Evolutionary conservation across 2,797 vertebrate genomes (phyloP).

Genomic region (Dicrostonyx torquatus): DNA sequence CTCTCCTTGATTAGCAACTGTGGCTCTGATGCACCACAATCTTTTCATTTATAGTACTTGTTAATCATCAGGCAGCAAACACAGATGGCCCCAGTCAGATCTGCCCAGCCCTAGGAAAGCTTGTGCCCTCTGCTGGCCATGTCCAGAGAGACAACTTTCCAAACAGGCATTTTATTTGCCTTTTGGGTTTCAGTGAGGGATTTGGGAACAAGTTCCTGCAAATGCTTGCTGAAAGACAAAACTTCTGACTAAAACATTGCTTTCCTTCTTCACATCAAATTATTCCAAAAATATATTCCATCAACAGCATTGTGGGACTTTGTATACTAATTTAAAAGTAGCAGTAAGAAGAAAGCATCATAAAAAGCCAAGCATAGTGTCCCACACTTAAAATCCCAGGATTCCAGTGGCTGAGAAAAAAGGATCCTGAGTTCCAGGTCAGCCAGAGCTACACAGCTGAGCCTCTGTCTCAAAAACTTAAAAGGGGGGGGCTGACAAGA

Average conservation of each 20-base stretch:
- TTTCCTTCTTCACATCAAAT: slow-evolving; percentile 31
- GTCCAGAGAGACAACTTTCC: not conserved
- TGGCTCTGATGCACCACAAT: slow-evolving; percentile 47
- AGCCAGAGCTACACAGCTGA: not conserved
- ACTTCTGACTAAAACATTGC: slow-evolving; percentile 34
- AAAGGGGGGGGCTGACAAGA: not conserved
- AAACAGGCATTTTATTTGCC: slow-evolving; percentile 5
- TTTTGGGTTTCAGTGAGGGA: not conserved
- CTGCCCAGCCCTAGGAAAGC: slow-evolving; percentile 55
- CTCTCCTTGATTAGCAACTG: slow-evolving; percentile 44
- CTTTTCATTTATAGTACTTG: slow-evolving; percentile 61
- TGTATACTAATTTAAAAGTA: not conserved
- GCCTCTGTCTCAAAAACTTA: not conserved
- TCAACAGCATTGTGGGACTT: not conserved
- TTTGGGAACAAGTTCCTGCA: slow-evolving; percentile 32
- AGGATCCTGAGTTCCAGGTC: not conserved
- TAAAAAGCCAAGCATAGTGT: not conserved
- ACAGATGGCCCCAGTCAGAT: slow-evolving; percentile 64
- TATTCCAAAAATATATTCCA: slow-evolving; percentile 42
- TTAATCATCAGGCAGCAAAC: slow-evolving; percentile 64
- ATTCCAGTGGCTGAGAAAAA: not conserved
- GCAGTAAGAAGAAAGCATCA: not conserved
- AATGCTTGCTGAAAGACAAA: slow-evolving; percentile 35
- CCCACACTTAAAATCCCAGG: not conserved
- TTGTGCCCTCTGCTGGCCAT: slow-evolving; percentile 83